Conservation (phyloP, 2,797 vertebrate genomes). For the Tapirus indicus region DNA sequence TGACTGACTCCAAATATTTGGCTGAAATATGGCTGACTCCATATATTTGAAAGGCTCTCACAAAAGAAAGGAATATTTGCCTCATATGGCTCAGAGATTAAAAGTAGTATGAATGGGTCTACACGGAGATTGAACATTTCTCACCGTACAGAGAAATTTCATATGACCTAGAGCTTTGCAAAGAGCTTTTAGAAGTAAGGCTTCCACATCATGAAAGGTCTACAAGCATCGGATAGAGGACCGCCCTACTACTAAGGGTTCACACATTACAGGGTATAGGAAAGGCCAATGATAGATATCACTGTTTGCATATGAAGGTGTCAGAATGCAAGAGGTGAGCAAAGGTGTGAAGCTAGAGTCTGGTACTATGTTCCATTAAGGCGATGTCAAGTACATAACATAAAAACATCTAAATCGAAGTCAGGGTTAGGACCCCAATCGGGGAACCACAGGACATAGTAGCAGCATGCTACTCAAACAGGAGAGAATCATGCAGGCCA, state of each 20-base stretch:
- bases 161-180: background rate
- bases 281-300: background rate
- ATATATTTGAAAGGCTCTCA: background rate
- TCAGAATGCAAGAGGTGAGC: background rate
- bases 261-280: background rate
- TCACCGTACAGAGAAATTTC: background rate
- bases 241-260: background rate
- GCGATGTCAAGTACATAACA: background rate
- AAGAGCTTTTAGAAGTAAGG: background rate
- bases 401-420: background rate
- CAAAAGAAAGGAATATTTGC: background rate
- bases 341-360: background rate
- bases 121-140: background rate
- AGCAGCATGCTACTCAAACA: background rate
- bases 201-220: background rate
- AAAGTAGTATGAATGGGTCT: background rate
- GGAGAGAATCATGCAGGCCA: background rate
- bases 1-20: background rate
- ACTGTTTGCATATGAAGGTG: background rate
- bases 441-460: background rate
- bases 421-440: background rate
- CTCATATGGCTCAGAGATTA: background rate
- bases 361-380: background rate
- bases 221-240: background rate
- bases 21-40: background rate